Base-by-base conservation (phyloP, 1,140 invertebrate species). In the Lutraria rhynchaena region DNA sequence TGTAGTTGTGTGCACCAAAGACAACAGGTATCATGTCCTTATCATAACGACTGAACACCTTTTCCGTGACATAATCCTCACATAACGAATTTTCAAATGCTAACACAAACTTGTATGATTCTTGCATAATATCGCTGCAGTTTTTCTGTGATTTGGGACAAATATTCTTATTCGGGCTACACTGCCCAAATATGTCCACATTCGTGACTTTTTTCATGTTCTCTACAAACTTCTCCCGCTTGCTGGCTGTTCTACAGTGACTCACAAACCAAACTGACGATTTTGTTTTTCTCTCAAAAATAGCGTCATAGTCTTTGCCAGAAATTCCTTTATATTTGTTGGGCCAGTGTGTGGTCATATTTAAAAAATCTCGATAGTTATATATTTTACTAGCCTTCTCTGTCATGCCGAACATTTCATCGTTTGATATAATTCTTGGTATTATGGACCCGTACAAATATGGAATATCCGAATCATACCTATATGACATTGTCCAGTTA, bases 31-130 rank as follows among this genome's bases (percentile, higher is more conserved):
- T 71, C 4, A 71, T 51, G 33, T 71, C 69, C 15, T 7, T 4
- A 29, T 51, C 19, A 35, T 51, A 71, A 3, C 22, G 29, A 9
- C 17, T 7, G 90, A 97, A 99, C 91, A 99, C 98, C 91, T 99
- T 99, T 90, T 99, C 98, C 0, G 98, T 98, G 58, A 99, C 97
- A 90, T 99, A 99, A 92, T 99, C 97, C 60, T 95, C 94, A 91
- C 98, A 99, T 89, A 99, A 98, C 0, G 97, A 98, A 92, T 99
- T 99, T 92, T 93, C 92, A 75, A 93, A 93, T n/a, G 92, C 53
- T 2, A 93, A 58, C 63, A 93, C 93, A 70, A 86, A 86, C 41
- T 86, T 86, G 60, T 86, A 86, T 9, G 17, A 5, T 27, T 9
- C 4, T 5, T 55, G 4, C 5, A 55, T 55, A 5, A 5, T 5